phyloP scores from a whole-genome alignment of 2,113 vertebrate genomes.

The Arothron firmamentum region DNA sequence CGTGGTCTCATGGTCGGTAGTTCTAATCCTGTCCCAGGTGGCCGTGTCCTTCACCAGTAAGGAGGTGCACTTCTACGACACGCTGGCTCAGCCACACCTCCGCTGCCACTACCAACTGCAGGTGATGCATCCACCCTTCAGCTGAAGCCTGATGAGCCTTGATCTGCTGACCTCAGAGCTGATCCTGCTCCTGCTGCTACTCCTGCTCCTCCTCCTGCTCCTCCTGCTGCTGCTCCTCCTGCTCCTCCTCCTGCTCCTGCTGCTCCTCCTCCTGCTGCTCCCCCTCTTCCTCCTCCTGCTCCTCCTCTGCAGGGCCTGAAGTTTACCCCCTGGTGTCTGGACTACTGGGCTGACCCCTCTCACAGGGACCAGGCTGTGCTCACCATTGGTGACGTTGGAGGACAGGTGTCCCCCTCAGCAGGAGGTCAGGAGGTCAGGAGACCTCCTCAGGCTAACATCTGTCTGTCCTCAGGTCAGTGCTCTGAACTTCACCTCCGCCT shows the following conservation, averaged over 20 bases:
- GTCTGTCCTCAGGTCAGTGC: constrained; percentile 68
- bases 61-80: constrained; percentile 82
- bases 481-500: constrained; percentile 71
- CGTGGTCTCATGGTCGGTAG: background rate
- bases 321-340: constrained; percentile 71
- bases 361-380: constrained; percentile 74
- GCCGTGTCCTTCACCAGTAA: constrained; percentile 81
- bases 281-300: no score
- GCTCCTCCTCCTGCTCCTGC: no score
- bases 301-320: constrained; percentile 61
- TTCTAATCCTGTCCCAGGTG: constrained; percentile 43
- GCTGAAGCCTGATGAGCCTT: no score
- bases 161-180: no score
- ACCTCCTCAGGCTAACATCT: background rate
- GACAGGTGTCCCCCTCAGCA: constrained; percentile 67
- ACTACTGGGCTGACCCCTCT: constrained; percentile 77
- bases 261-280: no score
- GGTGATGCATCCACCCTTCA: constrained; percentile 24
- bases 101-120: constrained; percentile 76
- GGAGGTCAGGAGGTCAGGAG: background rate
- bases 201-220: no score
- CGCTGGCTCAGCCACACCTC: constrained; percentile 74
- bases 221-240: no score
- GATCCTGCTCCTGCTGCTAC: no score
- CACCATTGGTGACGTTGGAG: constrained; percentile 77